phyloP scores from a whole-genome alignment of 2,797 vertebrate species.

The Rallus crepitans region DNA sequence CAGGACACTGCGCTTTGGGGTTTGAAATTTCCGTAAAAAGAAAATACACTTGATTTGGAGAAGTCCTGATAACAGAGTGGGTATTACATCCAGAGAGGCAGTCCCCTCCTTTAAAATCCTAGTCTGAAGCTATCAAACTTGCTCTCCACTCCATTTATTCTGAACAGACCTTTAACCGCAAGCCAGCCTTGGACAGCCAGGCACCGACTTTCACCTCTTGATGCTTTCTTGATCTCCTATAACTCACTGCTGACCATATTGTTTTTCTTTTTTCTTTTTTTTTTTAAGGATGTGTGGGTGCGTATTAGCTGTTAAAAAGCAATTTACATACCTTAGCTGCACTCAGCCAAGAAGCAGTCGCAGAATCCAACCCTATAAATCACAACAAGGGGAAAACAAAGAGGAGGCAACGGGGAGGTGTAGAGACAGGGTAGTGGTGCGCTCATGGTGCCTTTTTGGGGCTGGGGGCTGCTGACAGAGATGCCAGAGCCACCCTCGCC shows the following conservation, averaged over 20 bases:
- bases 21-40: neutral
- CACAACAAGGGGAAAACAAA: conserved; percentile 11
- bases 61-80: neutral
- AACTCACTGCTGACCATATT: conserved; percentile 8
- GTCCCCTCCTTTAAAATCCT: neutral
- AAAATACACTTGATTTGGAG: neutral
- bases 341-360: conserved; percentile 2
- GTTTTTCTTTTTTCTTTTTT: neutral
- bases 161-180: neutral
- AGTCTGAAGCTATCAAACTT: neutral
- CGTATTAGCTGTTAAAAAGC: conserved; percentile 26
- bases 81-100: neutral
- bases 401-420: neutral
- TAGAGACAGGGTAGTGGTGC: neutral
- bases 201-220: neutral
- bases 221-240: neutral
- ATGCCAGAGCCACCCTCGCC: neutral
- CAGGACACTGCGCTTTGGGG: neutral
- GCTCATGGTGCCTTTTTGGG: neutral
- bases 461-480: neutral
- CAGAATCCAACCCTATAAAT: conserved; percentile 34
- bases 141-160: neutral
- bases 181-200: neutral
- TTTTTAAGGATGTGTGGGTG: neutral
- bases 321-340: conserved; percentile 47